Base-by-base conservation (phyloP, 2,113 vertebrate genomes). In the Platichthys flesus region DNA sequence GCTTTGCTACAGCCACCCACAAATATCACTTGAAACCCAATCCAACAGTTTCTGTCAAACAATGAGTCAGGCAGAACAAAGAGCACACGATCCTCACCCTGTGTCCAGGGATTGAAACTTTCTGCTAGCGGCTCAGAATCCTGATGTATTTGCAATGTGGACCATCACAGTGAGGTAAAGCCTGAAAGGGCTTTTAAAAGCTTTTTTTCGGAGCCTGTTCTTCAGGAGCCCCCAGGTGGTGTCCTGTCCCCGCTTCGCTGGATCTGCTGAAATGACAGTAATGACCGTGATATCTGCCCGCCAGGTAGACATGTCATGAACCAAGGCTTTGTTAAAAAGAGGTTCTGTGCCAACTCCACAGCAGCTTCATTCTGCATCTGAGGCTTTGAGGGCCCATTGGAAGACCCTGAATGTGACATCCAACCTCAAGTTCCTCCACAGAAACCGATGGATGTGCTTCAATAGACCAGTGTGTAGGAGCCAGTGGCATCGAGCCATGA, bases 31-130 rank as follows among this genome's bases (percentile, higher is more conserved):
- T 83, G 82, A 85, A 75, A 87, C 71, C 67, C 54, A 77, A 87
- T 77, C 85, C 85, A 85, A 89, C 62, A 84, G 74, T 87, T 85
- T 84, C 60, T 78, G 86, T 87, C 76, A 74, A 88, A 87, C 85
- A 62, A 63, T 40, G 83, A 86, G 67, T 86, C 78, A 76, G 31
- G 18, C 35, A 54, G 45, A 45, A 76, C 47, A 89, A 79, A 84
- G 59, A 63, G 49, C 13, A 42, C n/a, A 37, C 72, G 78, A 58
- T 60, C 67, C 23, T 65, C 63, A 75, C 52, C 61, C 16, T 13
- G 37, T 56, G 20, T 74, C 28, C 35, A 10, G 4, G 23, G 28
- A 71, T 3, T 28, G 16, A 74, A 57, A 64, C 40, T 26, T 54
- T 74, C 61, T 37, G 9, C 26, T 18, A 37, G 35, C 67, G 16